phyloP scores from a whole-genome alignment of 2,113 vertebrate species.

The Calyptommatus sinebrachiatus region DNA sequence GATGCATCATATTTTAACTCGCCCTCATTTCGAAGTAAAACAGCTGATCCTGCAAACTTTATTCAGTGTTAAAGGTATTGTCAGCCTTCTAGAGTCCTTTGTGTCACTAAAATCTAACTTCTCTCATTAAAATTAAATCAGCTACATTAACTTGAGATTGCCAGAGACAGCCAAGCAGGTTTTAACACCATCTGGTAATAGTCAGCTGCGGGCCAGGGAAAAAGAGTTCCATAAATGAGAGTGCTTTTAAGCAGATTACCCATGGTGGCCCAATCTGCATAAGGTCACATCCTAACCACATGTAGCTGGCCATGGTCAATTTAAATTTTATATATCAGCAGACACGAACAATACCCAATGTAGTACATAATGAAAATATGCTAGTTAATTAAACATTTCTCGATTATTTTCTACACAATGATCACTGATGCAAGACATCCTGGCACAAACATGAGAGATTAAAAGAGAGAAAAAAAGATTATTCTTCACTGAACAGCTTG shows the following conservation, averaged over 20 bases:
- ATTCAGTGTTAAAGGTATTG: slow-evolving; percentile 24
- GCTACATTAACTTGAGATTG: slow-evolving; percentile 25
- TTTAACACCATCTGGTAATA: background rate
- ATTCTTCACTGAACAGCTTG: background rate
- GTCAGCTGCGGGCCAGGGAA: slow-evolving; percentile 1
- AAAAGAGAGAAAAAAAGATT: slow-evolving; percentile 6
- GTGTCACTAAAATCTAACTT: slow-evolving; percentile 13
- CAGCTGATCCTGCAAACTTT: slow-evolving; percentile 20
- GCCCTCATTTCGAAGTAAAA: slow-evolving; percentile 1
- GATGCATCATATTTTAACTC: slow-evolving; percentile 22
- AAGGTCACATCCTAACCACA: slow-evolving; percentile 20
- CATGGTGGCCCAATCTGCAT: background rate
- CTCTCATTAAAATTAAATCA: slow-evolving; percentile 10
- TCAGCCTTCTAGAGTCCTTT: background rate
- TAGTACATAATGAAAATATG: background rate
- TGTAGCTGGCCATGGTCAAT: background rate
- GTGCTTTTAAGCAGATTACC: slow-evolving; percentile 24
- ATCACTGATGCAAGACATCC: background rate
- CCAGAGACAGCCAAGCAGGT: slow-evolving; percentile 20
- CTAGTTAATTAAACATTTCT: background rate
- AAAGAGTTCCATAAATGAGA: background rate
- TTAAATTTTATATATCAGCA: background rate
- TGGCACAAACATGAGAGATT: background rate
- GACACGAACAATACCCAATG: background rate
- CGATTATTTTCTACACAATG: background rate